Base-by-base conservation (phyloP, 2,888 invertebrate species). In the Acronicta alni region DNA sequence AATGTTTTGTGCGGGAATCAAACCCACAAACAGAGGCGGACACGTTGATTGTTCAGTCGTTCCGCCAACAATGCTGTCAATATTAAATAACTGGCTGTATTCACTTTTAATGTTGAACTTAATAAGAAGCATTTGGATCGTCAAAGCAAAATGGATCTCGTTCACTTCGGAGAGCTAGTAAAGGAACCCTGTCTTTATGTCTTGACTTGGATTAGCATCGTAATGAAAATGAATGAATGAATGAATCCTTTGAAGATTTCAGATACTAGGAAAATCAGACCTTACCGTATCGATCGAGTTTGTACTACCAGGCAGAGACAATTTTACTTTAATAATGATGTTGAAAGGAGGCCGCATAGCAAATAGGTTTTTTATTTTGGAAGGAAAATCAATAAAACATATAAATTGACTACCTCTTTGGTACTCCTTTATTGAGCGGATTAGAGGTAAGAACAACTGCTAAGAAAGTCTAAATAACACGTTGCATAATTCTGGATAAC, bases 161-260 rank as follows among this genome's bases (percentile, higher is more conserved):
- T 18, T 39, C 18, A 47, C 35, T 45, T 37, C 30, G 18, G 23
- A 39, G 38, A 35, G 47, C 35, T 35, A 35, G 6, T 35, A n/a
- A 35, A 35, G n/a, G 35, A 6, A 35, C n/a, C 35, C 12, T n/a
- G 23, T 20, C 16, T 32, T 64, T 44, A 39, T n/a, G 38, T n/a
- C 23, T 26, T 14, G 1, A 26, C 38, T 56, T 42, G 37, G 43
- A 56, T 38, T 46, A 39, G 32, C 32, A 26, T 56, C 9, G 17
- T 43, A 38, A 38, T 43, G 12, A 47, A 56, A 53, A 53, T 53
- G 26, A 61, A 53, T 45, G n/a, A n/a, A n/a, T n/a, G n/a, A n/a
- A n/a, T n/a, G n/a, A n/a, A 42, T 46, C 42, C 17, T 38, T 64
- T 23, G 17, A 1, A 1, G 2, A 38, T n/a, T 5, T 17, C n/a